Conservation (phyloP, 2,797 vertebrate species). For the Pyrocephalus nanus region DNA sequence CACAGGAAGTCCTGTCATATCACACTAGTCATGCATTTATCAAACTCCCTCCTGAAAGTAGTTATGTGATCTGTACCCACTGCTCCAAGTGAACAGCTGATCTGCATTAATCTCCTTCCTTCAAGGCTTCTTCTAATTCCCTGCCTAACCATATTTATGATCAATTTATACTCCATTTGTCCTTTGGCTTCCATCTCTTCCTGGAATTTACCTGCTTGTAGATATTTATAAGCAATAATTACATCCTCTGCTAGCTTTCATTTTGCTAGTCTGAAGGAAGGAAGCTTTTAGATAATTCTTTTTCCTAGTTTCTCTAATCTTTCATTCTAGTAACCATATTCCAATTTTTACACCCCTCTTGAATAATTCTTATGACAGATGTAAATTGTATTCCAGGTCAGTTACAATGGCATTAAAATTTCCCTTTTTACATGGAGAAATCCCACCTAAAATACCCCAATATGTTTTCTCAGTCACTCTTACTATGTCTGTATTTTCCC, state of each 20-base stretch:
- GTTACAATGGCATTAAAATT: neutral
- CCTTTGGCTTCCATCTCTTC: conserved; percentile 27
- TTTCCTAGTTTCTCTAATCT: neutral
- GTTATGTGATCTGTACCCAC: neutral
- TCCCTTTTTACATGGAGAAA: neutral
- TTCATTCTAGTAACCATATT: neutral
- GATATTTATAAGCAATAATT: conserved; percentile 37
- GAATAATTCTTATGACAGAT: neutral
- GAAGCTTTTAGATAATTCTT: neutral
- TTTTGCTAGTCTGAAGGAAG: neutral
- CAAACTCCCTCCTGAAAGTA: neutral
- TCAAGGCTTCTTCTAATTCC: conserved; percentile 24
- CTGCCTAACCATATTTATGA: conserved; percentile 32
- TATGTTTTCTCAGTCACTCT: neutral
- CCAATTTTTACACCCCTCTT: neutral
- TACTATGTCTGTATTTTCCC: neutral
- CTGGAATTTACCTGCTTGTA: conserved; percentile 18
- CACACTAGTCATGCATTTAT: neutral
- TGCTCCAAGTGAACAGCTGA: neutral
- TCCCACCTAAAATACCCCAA: neutral
- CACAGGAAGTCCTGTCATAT: neutral
- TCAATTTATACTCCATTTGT: conserved; percentile 36
- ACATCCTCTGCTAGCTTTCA: neutral
- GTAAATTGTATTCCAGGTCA: neutral
- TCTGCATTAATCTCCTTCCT: conserved; percentile 23